Base-by-base conservation (phyloP, 1,140 invertebrate genomes). In the Hyphantria cunea region DNA sequence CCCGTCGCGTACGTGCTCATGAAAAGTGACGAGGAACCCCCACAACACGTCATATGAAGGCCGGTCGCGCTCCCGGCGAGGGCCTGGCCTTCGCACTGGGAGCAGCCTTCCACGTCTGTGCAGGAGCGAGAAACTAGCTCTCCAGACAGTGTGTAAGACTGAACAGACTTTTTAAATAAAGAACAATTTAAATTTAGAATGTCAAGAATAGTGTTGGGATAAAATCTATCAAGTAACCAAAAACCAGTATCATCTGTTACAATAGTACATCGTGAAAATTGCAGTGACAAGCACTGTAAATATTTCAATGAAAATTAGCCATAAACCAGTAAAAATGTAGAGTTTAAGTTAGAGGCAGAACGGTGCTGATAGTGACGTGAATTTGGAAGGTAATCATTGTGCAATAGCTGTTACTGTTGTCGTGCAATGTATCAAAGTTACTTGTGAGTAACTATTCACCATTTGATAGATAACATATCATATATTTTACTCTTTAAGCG, bases 31-130 rank as follows among this genome's bases (percentile, higher is more conserved):
- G 92, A 91, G 72, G 90, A 92, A 68, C 90, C 87, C 0, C 92
- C 92, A 0, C 92, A 92, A 48, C 95, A 95, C 71, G 94, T 96
- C 84, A 95, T 95, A 94, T 96, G 95, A 95, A 95, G 94, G 92
- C 95, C 95, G 90, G 94, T 95, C 92, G 94, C 95, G 94, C 94
- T 95, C 89, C 95, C 94, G 74, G 92, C 87, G 61, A 68, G 88
- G 83, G 83, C 91, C 66, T 91, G 92, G 78, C 87, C 87, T 15
- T 78, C 84, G 70, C 92, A 92, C 83, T 93, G 92, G 92, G 85
- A 90, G 85, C 82, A 76, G 60, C 84, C 87, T n/a, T 88, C 85
- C 56, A 89, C 86, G 6, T 89, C 86, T 10, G 74, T 74, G 8
- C 64, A 63, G 39, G 85, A 86, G 41, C 53, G 81, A 44, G 79